These are phyloP conservation scores for Dioctria linearis DNA, from an alignment of 2,888 invertebrate species.

Conservation along the genomic window DNA sequence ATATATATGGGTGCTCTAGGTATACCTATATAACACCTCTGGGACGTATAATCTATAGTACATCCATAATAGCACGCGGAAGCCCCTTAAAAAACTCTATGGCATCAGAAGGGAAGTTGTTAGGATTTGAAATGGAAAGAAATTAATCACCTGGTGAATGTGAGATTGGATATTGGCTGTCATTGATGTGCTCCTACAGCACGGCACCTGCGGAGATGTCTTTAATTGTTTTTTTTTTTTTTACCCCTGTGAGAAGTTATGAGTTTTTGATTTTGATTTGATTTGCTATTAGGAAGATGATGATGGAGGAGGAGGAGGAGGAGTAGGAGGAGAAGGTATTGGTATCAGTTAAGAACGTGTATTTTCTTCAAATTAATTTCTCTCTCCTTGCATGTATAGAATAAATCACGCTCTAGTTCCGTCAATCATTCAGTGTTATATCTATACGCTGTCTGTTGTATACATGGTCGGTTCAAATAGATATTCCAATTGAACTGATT, in stretches of 20 bases:
- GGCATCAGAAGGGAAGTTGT: conserved; percentile 47
- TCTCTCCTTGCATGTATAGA: no score
- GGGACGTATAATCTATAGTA: background rate
- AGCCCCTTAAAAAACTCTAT: conserved; percentile 33
- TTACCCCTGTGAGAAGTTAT: conserved; percentile 9
- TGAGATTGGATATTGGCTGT: conserved; percentile 48
- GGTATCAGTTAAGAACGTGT: background rate
- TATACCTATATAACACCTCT: background rate
- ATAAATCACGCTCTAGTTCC: conserved; percentile 27
- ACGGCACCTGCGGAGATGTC: conserved; percentile 17
- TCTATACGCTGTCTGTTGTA: no score
- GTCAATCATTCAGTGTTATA: conserved; percentile 27
- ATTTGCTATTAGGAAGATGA: background rate
- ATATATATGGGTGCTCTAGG: background rate
- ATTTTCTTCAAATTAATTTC: background rate
- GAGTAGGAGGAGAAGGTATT: background rate
- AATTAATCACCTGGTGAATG: conserved; percentile 53
- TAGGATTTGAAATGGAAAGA: conserved; percentile 48
- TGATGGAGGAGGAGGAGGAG: background rate
- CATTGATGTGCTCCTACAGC: conserved; percentile 1
- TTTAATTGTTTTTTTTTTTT: conserved; percentile 26
- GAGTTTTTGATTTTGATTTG: conserved; percentile 45
- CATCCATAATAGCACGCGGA: conserved; percentile 25
- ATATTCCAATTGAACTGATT: conserved; percentile 40
- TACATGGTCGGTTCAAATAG: no score